phyloP scores from a whole-genome alignment of 2,113 vertebrate genomes.

The Etheostoma cragini region DNA sequence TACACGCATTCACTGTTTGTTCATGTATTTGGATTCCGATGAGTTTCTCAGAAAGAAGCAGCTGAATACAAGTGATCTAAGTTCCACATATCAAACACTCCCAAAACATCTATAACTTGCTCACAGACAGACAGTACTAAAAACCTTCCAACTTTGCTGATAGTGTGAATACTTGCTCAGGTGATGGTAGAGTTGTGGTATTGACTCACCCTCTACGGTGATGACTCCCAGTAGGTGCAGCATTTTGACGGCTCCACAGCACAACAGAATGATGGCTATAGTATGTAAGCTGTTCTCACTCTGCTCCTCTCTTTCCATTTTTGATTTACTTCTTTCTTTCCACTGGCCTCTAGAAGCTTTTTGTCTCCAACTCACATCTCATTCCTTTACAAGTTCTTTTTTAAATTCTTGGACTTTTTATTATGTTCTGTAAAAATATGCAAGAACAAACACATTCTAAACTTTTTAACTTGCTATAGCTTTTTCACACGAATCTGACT shows the following conservation, averaged over 20 bases:
- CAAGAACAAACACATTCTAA: not conserved
- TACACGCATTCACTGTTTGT: not conserved
- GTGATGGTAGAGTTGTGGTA: not conserved
- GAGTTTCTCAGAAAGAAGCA: not conserved
- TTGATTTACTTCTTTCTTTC: constrained; percentile 15
- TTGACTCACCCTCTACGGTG: constrained; percentile 90
- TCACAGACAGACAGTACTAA: not conserved
- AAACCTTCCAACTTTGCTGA: not conserved
- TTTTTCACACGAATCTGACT: not conserved
- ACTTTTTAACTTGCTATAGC: not conserved
- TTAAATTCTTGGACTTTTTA: not conserved
- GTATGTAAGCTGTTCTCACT: constrained; percentile 89
- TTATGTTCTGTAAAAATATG: not conserved
- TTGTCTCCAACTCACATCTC: not conserved
- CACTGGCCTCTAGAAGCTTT: not conserved
- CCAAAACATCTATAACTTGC: not conserved
- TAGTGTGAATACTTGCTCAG: not conserved
- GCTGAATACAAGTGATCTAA: not conserved
- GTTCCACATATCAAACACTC: not conserved
- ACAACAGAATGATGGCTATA: constrained; percentile 88
- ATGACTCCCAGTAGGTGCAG: constrained; percentile 92
- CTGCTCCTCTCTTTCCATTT: constrained; percentile 81
- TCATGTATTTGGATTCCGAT: not conserved
- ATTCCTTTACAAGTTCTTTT: not conserved
- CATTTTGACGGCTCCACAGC: constrained; percentile 91